Base-by-base conservation (phyloP, 2,797 vertebrate genomes). In the Triplophysa bombifrons region DNA sequence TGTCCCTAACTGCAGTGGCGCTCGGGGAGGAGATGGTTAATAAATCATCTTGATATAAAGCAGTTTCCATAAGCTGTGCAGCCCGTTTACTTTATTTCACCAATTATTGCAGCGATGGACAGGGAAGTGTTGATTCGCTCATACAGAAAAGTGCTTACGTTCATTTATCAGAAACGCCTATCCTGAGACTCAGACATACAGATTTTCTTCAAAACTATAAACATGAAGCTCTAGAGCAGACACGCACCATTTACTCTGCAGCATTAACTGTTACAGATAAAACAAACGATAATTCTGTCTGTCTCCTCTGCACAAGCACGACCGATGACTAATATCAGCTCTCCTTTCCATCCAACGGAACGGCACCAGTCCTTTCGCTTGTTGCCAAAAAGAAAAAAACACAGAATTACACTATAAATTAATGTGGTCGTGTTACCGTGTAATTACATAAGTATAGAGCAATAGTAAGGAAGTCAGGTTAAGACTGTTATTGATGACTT, bases 131-230 rank as follows among this genome's bases (percentile, higher is more conserved):
- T 96, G 95, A 97, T 93, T 96, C 94, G 94, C 95, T 85, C 93
- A 93, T 93, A 93, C 93, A 90, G 95, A 94, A 95, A 94, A 95
- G 95, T 96, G 93, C 95, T 95, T 91, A 92, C 93, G 91, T 92
- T 93, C 96, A 98, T 99, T 97, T 96, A 96, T 99, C 98, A 98
- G 95, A 93, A 86, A 89, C 85, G 88, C 87, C 88, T 88, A 87
- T 86, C 88, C 86, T 81, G 55, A 88, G 93, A 92, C 93, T 93
- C 89, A 93, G 92, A 91, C 93, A 93, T 91, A 93, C 95, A 95
- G 95, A 92, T 95, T 95, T 94, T 95, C 95, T 94, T 93, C 93
- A 94, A 95, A 96, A 96, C 95, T 98, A 95, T 98, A 98, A 98
- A 99, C 97, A 98, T 85, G 88, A 87, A 90, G 91, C 91, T 91